Evolutionary conservation across 1,140 invertebrate species (phyloP).

Genomic region (Branchinecta lindahli): DNA sequence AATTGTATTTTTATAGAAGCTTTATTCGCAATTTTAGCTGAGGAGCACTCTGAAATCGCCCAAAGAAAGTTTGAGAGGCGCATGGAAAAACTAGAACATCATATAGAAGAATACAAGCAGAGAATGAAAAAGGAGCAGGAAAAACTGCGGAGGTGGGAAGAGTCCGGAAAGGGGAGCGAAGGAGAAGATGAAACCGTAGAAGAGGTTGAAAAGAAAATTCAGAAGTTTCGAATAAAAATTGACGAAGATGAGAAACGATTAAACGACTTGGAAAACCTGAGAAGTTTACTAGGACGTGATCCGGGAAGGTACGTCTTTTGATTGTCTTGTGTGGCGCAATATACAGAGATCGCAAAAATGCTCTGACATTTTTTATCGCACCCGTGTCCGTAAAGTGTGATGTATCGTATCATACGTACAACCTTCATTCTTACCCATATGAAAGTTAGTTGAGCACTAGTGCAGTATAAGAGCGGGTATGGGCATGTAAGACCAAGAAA

Average conservation of each 20-base stretch:
- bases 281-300: not conserved
- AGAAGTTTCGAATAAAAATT: not conserved
- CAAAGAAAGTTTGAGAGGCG: conserved; percentile 3
- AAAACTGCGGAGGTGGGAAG: not conserved
- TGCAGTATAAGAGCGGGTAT: too few relatives aligned
- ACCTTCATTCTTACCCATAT: too few relatives aligned
- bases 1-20: too few relatives aligned
- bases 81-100: not conserved
- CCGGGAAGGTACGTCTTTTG: not conserved
- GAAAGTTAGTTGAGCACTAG: too few relatives aligned
- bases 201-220: not conserved
- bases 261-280: not conserved
- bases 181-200: not conserved
- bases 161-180: not conserved
- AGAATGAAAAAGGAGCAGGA: not conserved
- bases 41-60: not conserved
- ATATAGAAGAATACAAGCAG: not conserved
- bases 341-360: too few relatives aligned
- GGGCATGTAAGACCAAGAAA: too few relatives aligned
- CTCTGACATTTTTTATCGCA: too few relatives aligned
- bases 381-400: too few relatives aligned
- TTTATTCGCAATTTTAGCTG: not conserved
- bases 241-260: not conserved
- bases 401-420: too few relatives aligned
- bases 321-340: not conserved